Conservation (phyloP, 37 sponge, comb jelly and placozoan genomes). For the Hexactinellida sp. region DNA sequence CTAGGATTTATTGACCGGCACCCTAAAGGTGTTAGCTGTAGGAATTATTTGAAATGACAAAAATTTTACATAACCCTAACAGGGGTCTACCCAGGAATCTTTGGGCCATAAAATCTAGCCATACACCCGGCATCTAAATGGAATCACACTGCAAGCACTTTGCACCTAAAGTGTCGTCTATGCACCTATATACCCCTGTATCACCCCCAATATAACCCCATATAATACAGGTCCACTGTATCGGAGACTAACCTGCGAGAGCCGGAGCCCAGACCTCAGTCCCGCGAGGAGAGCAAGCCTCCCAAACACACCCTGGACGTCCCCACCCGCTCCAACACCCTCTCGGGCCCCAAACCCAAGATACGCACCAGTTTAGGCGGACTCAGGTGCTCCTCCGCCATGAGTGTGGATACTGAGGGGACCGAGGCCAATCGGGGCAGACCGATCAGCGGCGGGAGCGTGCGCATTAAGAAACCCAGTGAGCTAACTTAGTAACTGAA, state of each 20-base stretch:
- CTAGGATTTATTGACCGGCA: no score
- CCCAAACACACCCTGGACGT: background rate
- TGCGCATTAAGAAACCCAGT: background rate
- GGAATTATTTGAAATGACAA: no score
- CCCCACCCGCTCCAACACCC: background rate
- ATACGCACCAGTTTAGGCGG: background rate
- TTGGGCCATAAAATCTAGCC: no score
- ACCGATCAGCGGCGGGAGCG: background rate
- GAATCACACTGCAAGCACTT: no score
- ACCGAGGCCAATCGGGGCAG: background rate
- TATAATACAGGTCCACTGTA: slow-evolving; percentile 6
- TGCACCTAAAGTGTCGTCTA: no score
- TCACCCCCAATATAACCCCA: no score
- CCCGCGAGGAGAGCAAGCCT: background rate
- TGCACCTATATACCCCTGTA: no score
- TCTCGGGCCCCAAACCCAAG: background rate
- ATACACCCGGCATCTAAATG: no score
- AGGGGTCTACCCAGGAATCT: no score
- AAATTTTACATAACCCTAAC: no score
- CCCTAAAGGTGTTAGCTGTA: no score
- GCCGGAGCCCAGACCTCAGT: background rate
- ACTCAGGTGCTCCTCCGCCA: background rate
- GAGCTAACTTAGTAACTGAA: no score
- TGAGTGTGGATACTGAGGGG: background rate
- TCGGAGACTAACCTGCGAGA: background rate